Conservation (phyloP, 2,113 vertebrate genomes). For the Madoqua kirkii region DNA sequence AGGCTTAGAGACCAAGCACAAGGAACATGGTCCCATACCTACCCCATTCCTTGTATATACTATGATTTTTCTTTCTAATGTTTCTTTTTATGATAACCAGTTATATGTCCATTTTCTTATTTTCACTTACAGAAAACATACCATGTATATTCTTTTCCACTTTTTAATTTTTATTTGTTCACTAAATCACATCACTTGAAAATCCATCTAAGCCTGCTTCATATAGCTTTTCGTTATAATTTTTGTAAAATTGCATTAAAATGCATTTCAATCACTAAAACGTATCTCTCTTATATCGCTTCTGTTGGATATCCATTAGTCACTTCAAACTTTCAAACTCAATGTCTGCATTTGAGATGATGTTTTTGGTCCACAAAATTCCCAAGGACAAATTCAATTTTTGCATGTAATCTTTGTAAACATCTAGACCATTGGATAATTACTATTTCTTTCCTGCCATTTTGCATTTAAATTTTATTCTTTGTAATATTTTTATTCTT, state of each 20-base stretch:
- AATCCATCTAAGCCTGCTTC: background rate
- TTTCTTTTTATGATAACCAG: background rate
- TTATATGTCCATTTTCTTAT: background rate
- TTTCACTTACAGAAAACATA: background rate
- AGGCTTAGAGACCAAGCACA: background rate
- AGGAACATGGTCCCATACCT: background rate
- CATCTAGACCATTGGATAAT: background rate
- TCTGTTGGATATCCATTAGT: background rate
- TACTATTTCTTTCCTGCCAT: background rate
- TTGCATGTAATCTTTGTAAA: background rate
- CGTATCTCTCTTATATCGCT: background rate
- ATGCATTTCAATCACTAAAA: background rate
- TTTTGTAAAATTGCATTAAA: background rate
- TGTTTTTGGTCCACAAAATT: background rate
- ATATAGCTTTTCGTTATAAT: background rate
- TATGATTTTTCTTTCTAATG: background rate
- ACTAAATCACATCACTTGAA: background rate
- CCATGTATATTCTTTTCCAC: background rate
- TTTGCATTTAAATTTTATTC: background rate
- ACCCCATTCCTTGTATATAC: background rate
- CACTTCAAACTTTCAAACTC: background rate
- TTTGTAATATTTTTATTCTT: background rate
- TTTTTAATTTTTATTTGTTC: background rate
- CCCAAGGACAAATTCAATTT: background rate
- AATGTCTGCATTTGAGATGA: background rate